These are phyloP conservation scores for Akabosia matsudoensis DNA, from an alignment of 1,140 invertebrate species.

Conservation along the genomic window DNA sequence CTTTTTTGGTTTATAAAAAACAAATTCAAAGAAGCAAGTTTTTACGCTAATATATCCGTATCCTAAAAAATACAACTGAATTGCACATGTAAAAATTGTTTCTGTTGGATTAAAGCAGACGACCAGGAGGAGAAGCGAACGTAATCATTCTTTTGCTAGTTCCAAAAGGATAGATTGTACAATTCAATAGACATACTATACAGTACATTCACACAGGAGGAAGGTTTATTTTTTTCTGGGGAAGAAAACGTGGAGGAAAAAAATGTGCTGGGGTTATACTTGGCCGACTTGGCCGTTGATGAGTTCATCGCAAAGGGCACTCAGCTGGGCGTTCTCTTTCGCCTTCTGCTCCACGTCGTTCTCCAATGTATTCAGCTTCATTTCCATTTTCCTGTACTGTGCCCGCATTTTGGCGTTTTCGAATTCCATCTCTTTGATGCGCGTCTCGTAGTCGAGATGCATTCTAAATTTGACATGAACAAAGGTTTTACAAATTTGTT, in stretches of 20 bases:
- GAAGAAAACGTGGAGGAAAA: not conserved
- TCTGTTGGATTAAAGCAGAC: too few relatives aligned
- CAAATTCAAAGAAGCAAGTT: too few relatives aligned
- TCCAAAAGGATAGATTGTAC: too few relatives aligned
- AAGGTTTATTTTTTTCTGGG: not conserved
- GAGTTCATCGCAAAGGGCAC: slow-evolving; percentile 30
- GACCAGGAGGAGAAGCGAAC: too few relatives aligned
- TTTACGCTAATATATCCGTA: too few relatives aligned
- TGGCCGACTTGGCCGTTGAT: slow-evolving; percentile 27
- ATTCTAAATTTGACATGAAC: slow-evolving; percentile 6
- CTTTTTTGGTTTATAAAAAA: too few relatives aligned
- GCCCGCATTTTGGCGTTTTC: slow-evolving; percentile 30
- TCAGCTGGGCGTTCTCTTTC: slow-evolving; percentile 34
- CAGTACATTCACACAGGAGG: too few relatives aligned
- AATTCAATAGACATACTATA: too few relatives aligned
- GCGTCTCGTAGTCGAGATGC: slow-evolving; percentile 10
- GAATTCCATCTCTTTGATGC: slow-evolving; percentile 19
- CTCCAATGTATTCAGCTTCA: slow-evolving; percentile 28
- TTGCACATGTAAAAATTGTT: too few relatives aligned
- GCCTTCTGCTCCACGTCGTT: slow-evolving; percentile 34
- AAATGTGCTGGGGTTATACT: not conserved
- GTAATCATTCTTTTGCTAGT: too few relatives aligned
- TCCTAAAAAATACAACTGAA: too few relatives aligned
- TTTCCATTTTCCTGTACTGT: slow-evolving; percentile 24
- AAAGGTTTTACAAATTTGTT: too few relatives aligned